Base-by-base conservation (phyloP, 2,113 vertebrate genomes). In the Corythoichthys intestinalis region DNA sequence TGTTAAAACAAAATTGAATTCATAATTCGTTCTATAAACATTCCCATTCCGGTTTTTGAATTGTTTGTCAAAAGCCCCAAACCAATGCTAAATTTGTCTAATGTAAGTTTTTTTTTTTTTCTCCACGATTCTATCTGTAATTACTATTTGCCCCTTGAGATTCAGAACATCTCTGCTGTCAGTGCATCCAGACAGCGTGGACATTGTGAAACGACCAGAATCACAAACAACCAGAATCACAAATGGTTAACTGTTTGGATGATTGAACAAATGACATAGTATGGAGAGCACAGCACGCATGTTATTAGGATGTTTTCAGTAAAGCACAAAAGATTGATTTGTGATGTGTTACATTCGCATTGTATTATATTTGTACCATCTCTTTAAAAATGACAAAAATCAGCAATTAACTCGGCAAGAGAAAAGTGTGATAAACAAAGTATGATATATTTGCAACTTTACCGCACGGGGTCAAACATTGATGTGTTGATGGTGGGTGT, bases 191-290 rank as follows among this genome's bases (percentile, higher is more conserved):
- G 53, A 80, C 73, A 81, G 68, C 44, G 3, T 11, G 3, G 6
- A 1, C 48, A 73, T 80, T 80, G 73, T 83, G 37, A 6, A 74
- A 63, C 34, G 44, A 63, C 58, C 6, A 12, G 54, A 71, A 39
- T 71, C 12, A 44, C 71, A 65, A 60, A 65, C 52, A 49, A 66
- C 41, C 8, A 15, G 54, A 71, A 39, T 71, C 12, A 49, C 71
- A 65, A 60, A 65, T 56, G 54, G 66, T 50, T 1, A 39, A 37
- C 47, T 61, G 63, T 53, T 52, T 14, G 59, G 38, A 12, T 61
- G 62, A 58, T 35, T 66, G 65, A 68, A 54, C 77, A 62, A 69
- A 47, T 75, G 65, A 74, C 66, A 68, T 46, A 68, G 71, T 73
- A 70, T 47, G 6, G 49, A n/a, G 58, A 53, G 52, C 15, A 38